These are phyloP conservation scores for Philereme transversata DNA, from an alignment of 2,888 invertebrate genomes.

Conservation along the genomic window DNA sequence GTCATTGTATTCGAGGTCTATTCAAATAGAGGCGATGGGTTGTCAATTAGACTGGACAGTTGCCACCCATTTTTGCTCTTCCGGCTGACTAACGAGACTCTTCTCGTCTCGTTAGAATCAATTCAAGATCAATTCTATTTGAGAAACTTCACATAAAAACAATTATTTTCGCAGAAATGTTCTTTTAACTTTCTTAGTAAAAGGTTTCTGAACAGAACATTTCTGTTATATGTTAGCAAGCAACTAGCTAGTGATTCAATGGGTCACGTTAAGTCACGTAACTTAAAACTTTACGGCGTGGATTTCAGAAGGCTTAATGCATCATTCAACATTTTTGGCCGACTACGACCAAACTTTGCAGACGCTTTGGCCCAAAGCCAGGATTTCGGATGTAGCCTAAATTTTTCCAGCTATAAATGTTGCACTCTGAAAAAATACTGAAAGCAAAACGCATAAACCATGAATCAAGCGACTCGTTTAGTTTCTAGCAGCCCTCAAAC, in stretches of 20 bases:
- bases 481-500: no score
- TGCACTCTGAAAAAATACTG: constrained; percentile 2
- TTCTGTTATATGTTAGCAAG: background rate
- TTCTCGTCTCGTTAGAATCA: constrained; percentile 25
- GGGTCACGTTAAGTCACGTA: constrained; percentile 1
- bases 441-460: constrained; percentile 1
- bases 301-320: constrained; percentile 19
- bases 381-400: constrained; percentile 23
- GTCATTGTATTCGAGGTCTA: constrained; percentile 38
- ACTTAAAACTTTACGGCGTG: constrained; percentile 12
- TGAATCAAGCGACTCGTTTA: background rate
- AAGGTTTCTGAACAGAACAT: background rate
- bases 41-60: constrained; percentile 37
- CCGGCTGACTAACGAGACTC: constrained; percentile 34
- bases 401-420: constrained; percentile 18
- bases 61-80: constrained; percentile 29
- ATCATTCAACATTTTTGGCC: constrained; percentile 31
- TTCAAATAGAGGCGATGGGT: constrained; percentile 26
- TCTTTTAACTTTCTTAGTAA: background rate
- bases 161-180: constrained; percentile 1
- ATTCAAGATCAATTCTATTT: constrained; percentile 11
- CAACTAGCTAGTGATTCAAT: constrained; percentile 7
- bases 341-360: constrained; percentile 27
- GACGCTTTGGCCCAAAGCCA: constrained; percentile 35
- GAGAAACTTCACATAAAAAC: constrained; percentile 14